phyloP scores from a whole-genome alignment of 2,888 invertebrate species.

The Aphidoletes aphidimyza region DNA sequence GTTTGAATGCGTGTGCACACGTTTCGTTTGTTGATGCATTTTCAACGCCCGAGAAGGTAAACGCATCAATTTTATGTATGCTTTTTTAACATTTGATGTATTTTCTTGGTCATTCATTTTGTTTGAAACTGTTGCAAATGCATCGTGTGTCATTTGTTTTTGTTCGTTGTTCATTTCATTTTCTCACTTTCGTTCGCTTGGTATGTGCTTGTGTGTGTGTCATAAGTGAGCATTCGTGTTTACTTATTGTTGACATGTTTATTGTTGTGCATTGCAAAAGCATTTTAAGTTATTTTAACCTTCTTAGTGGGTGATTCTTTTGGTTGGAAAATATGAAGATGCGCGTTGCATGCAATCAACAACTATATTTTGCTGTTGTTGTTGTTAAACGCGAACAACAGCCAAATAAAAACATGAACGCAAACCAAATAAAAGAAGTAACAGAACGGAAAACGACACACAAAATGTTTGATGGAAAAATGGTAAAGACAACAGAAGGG shows the following conservation, averaged over 20 bases:
- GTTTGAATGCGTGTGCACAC: background rate
- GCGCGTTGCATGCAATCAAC: conserved; percentile 26
- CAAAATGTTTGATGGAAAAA: background rate
- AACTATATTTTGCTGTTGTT: background rate
- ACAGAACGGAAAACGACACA: background rate
- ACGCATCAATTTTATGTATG: conserved; percentile 24
- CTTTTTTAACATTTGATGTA: conserved; percentile 34
- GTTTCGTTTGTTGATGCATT: background rate
- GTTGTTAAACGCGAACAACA: background rate
- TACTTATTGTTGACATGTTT: conserved; percentile 44
- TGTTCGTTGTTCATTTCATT: background rate
- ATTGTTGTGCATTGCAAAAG: conserved; percentile 22
- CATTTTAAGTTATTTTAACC: conserved; percentile 45
- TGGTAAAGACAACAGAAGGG: conserved; percentile 13
- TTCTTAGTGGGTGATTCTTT: background rate
- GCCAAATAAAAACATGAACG: background rate
- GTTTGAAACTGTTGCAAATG: background rate
- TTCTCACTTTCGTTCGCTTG: background rate
- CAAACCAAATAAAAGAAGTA: background rate
- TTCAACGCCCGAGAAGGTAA: background rate
- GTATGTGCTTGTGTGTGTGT: background rate
- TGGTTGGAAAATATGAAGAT: conserved; percentile 26
- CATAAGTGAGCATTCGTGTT: conserved; percentile 44
- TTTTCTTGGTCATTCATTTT: conserved; percentile 45
- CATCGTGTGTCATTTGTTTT: background rate